Evolutionary conservation across 92 coral and sea anemone genomes (phyloP), one percentile per base, ranked within the genome.

Genomic region (Epizoanthus ramosus): DNA sequence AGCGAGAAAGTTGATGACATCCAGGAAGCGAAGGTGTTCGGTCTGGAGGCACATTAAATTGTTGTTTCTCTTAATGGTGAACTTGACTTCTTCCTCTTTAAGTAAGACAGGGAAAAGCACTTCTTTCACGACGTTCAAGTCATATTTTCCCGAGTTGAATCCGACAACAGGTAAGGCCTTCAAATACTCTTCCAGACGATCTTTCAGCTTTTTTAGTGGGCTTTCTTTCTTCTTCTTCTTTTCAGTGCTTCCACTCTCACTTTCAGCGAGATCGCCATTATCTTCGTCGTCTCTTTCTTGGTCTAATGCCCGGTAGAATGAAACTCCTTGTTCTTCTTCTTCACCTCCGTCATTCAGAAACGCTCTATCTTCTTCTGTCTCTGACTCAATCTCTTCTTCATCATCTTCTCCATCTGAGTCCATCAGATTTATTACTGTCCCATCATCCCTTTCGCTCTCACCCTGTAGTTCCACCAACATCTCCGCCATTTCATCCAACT

Each of bases 141-240:
- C 88, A 33, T 88, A 88, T 22, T 88, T 88, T 0, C 92, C 88
- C 1, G 71, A 61, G 23, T 88, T 88, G 81, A 88, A 88, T 9
- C 85, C 83, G 3, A 89, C 31, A 15, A 85, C 83, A 2, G 89
- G 92, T 9, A 85, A 69, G 43, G 85, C 83, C 45, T 70, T 85
- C 64, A 89, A 57, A 60, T 79, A 88, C 16, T 57, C 63, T 18
- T 59, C 80, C 53, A 88, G 67, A 22, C 68, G 61, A 12, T 69
- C 85, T 52, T 57, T 18, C 23, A 84, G 70, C 73, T 77, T 83
- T 58, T 80, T 66, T 77, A 3, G n/a, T 22, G 45, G 50, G 39
- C 25, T 58, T 76, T 57, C 33, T 56, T 33, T 76, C 82, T 76
- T 76, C 56, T 76, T 50, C 50, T 43, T 28, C 8, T 59, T 59